Base-by-base conservation (phyloP, 2,797 vertebrate genomes). In the Anguilla pacifica region DNA sequence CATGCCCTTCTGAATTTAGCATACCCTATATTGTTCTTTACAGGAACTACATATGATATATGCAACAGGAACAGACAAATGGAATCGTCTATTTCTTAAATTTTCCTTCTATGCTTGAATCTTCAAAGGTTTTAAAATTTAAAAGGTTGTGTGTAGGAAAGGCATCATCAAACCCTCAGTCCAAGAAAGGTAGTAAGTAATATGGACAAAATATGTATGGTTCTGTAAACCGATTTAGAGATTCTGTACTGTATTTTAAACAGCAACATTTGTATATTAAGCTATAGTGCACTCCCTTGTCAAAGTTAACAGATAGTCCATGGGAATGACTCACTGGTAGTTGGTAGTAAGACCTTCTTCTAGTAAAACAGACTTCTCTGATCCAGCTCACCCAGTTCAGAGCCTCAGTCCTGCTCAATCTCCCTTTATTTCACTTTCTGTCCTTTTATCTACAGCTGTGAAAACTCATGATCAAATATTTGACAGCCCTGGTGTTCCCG, bases 361-460 rank as follows among this genome's bases (percentile, higher is more conserved):
- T n/a, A n/a, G n/a, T n/a, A n/a, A 72, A 72, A 72, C 67, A 72
- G 9, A 11, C 10, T n/a, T 72, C 7, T 6, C 7, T 31, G n/a
- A 6, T 11, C 4, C 67, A 2, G n/a, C 25, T 2, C 28, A 6
- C n/a, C 25, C n/a, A 0, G 7, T 10, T 7, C 67, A 72, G 6
- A 72, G 28, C 25, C 67, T 31, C 67, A 72, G 9, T 72, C 67
- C 67, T 72, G 25, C 28, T 28, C 88, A 0, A 22, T 55, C 57
- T 85, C 22, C 81, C 59, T 83, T 39, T 82, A 82, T 55, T 77
- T 51, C 43, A 43, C 17, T 61, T 87, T 86, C 89, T 88, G 82
- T 87, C 86, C 72, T 87, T 67, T 57, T 17, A 49, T 51, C 87
- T 61, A 39, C 74, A 51, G 81, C 84, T 89, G 79, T 46, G 6